phyloP scores from a whole-genome alignment of 2,888 invertebrate species.

The Leptinotarsa haldemani region DNA sequence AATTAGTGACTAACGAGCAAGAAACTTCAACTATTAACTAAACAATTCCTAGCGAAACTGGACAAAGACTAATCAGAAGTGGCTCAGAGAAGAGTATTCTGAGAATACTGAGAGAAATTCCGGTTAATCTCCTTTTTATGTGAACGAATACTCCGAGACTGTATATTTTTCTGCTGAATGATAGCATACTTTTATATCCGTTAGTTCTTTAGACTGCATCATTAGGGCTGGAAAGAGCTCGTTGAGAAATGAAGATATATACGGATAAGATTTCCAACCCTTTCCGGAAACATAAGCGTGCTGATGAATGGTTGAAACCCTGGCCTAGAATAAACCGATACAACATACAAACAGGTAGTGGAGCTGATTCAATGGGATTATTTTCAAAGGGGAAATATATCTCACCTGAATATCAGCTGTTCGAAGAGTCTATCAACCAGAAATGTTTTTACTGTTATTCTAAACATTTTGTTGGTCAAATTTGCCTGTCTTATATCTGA shows the following conservation, averaged over 20 bases:
- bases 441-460: no score
- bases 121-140: slow-evolving; percentile 58
- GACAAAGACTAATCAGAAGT: slow-evolving; percentile 49
- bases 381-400: no score
- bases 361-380: no score
- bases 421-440: no score
- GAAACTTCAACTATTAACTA: no score
- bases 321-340: not conserved
- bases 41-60: not conserved
- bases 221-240: slow-evolving; percentile 55
- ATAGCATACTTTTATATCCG: slow-evolving; percentile 59
- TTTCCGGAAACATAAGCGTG: slow-evolving; percentile 6
- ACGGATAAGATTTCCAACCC: slow-evolving; percentile 43
- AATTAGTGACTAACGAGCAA: no score
- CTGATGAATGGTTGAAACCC: not conserved
- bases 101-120: slow-evolving; percentile 53
- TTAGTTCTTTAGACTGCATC: slow-evolving; percentile 56
- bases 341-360: not conserved
- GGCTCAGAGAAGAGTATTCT: slow-evolving; percentile 46
- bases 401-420: no score
- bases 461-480: no score
- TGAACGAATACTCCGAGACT: slow-evolving; percentile 54
- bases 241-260: slow-evolving; percentile 53
- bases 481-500: no score
- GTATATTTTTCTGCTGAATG: slow-evolving; percentile 56